Evolutionary conservation across 2,113 vertebrate genomes (phyloP).

Genomic region (Lampris incognitus): DNA sequence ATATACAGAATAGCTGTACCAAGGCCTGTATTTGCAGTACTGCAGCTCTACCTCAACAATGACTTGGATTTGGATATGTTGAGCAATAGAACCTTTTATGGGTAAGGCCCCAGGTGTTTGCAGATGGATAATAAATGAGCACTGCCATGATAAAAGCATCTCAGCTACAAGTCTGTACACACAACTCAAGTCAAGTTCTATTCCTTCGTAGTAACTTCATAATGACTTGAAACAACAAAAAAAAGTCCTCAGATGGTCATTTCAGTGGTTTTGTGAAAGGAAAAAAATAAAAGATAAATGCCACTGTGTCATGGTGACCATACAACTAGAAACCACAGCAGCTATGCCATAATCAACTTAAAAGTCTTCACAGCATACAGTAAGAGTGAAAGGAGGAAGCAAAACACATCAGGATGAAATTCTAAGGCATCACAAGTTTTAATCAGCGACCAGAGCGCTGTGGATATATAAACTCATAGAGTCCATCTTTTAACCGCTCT

Average conservation of each 20-base stretch:
- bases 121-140: constrained; percentile 12
- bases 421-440: constrained; percentile 80
- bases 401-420: constrained; percentile 18
- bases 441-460: constrained; percentile 63
- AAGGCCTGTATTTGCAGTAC: not conserved
- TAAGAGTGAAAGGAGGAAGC: constrained; percentile 31
- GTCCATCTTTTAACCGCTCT: constrained; percentile 60
- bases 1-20: not conserved
- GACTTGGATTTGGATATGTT: not conserved
- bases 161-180: not conserved
- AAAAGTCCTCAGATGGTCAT: not conserved
- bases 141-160: not conserved
- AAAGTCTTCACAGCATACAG: constrained; percentile 30
- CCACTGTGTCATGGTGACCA: not conserved
- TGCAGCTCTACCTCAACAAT: not conserved
- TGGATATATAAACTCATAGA: constrained; percentile 75
- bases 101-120: not conserved
- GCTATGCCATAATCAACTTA: constrained; percentile 5
- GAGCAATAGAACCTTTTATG: not conserved
- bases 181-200: constrained; percentile 9
- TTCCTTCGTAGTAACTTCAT: constrained; percentile 47
- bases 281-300: not conserved
- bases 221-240: constrained; percentile 18
- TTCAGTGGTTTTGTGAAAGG: not conserved
- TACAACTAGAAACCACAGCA: constrained; percentile 20